phyloP scores from a whole-genome alignment of 2,797 vertebrate genomes.

The Syndactyla subalaris region DNA sequence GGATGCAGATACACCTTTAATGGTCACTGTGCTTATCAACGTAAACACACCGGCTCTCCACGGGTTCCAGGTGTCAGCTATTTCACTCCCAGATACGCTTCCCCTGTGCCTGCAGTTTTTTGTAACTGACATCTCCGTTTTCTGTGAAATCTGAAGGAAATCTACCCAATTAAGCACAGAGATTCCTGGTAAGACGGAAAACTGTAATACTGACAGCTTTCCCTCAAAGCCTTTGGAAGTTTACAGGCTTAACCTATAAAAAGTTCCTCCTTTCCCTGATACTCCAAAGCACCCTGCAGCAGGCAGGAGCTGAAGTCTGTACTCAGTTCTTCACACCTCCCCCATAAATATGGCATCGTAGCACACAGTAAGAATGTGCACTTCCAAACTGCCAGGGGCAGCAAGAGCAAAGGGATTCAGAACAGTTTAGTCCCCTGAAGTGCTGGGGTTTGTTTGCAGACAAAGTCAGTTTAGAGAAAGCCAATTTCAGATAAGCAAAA shows the following conservation, averaged over 20 bases:
- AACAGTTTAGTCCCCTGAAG: not conserved
- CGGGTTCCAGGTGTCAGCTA: not conserved
- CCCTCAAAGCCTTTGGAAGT: not conserved
- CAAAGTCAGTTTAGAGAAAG: not conserved
- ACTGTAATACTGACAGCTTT: not conserved
- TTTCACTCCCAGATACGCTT: accelerated
- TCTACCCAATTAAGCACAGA: not conserved
- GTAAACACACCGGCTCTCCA: not conserved
- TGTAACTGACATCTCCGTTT: not conserved
- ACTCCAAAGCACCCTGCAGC: not conserved
- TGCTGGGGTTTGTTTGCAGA: not conserved
- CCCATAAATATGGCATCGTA: accelerated
- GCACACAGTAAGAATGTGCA: accelerated
- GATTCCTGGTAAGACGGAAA: not conserved
- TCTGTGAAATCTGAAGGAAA: not conserved
- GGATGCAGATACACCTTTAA: not conserved
- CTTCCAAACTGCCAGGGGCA: not conserved
- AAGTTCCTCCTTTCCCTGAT: not conserved
- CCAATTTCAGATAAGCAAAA: not conserved
- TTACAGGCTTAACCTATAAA: not conserved
- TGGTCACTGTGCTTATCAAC: not conserved
- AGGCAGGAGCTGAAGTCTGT: not conserved
- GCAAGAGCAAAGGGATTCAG: accelerated
- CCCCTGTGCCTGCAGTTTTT: not conserved
- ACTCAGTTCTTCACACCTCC: not conserved